These are phyloP conservation scores for Cosmopolites sordidus DNA, from an alignment of 2,888 invertebrate species.

Conservation along the genomic window DNA sequence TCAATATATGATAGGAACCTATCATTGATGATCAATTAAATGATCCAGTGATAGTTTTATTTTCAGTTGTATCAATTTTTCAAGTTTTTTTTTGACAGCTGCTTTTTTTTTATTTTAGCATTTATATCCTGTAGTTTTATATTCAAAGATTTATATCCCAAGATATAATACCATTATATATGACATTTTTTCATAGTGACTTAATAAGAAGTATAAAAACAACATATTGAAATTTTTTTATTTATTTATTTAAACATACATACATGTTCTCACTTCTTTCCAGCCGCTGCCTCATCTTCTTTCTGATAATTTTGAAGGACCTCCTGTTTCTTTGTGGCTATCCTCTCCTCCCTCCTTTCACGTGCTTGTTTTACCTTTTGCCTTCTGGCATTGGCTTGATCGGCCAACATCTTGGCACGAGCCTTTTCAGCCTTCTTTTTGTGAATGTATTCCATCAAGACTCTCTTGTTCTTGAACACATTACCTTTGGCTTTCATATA, in stretches of 20 bases:
- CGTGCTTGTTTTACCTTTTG: slow-evolving; percentile 92
- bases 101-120: no score
- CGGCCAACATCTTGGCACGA: slow-evolving; percentile 93
- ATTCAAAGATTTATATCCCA: no score
- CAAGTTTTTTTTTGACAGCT: no score
- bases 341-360: slow-evolving; percentile 93
- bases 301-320: slow-evolving; percentile 82
- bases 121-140: no score
- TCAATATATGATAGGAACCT: no score
- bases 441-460: slow-evolving; percentile 99
- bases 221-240: not conserved
- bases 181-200: no score
- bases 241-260: slow-evolving; percentile 16
- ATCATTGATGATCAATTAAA: no score
- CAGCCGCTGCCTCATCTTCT: slow-evolving; percentile 81
- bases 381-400: slow-evolving; percentile 97
- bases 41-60: no score
- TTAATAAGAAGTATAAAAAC: no score
- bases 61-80: no score
- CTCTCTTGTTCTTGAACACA: slow-evolving; percentile 98
- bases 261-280: slow-evolving; percentile 52
- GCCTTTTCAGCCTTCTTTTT: slow-evolving; percentile 99
- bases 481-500: slow-evolving; percentile 99
- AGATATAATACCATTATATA: no score
- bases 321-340: slow-evolving; percentile 91